Evolutionary conservation across 2,797 vertebrate genomes (phyloP).

Genomic region (Rhyacichthys aspro): DNA sequence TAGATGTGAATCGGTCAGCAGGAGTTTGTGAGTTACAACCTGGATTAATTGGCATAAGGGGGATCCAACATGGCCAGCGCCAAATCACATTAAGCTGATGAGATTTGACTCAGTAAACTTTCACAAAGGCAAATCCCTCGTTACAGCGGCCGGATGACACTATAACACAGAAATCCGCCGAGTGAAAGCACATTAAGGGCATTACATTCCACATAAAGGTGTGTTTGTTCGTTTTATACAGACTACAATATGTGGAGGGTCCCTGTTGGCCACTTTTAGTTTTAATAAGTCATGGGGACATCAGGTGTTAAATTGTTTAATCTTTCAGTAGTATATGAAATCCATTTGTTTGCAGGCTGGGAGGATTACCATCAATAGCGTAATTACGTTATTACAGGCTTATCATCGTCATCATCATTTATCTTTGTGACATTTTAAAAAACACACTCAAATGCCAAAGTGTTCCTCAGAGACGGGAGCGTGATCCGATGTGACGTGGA

Average conservation of each 20-base stretch:
- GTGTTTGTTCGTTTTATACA: slow-evolving; percentile 47
- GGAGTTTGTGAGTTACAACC: slow-evolving; percentile 91
- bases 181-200: slow-evolving; percentile 25
- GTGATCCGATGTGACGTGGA: slow-evolving; percentile 52
- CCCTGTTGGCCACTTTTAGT: slow-evolving; percentile 56
- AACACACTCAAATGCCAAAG: slow-evolving; percentile 69
- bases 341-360: slow-evolving; percentile 80
- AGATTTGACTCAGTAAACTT: slow-evolving; percentile 89
- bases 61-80: slow-evolving; percentile 83
- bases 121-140: slow-evolving; percentile 73
- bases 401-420: slow-evolving; percentile 80
- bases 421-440: slow-evolving; percentile 74
- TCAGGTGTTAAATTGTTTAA: slow-evolving; percentile 82
- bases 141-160: slow-evolving; percentile 69
- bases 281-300: slow-evolving; percentile 73
- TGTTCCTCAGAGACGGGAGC: slow-evolving; percentile 66
- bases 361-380: slow-evolving; percentile 69
- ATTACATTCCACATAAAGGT: slow-evolving; percentile 18
- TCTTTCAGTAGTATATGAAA: slow-evolving; percentile 81
- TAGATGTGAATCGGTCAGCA: slow-evolving; percentile 94
- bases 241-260: slow-evolving; percentile 46
- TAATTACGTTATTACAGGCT: slow-evolving; percentile 76
- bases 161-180: slow-evolving; percentile 53
- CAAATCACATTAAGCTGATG: slow-evolving; percentile 89
- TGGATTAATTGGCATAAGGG: slow-evolving; percentile 93